Conservation (phyloP, 2,113 vertebrate genomes). For the Colius striatus region DNA sequence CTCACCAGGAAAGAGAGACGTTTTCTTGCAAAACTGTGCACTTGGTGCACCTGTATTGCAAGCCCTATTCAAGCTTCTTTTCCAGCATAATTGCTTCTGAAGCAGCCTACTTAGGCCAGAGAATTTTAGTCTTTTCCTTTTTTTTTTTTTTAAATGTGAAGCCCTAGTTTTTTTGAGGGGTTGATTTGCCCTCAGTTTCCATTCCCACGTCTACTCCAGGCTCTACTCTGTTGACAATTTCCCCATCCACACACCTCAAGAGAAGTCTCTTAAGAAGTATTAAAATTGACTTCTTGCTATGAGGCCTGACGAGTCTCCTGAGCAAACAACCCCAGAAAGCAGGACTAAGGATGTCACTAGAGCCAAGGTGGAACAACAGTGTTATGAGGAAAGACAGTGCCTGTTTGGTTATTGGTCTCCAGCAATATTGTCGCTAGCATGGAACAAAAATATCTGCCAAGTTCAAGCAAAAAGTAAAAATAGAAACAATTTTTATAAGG, state of each 20-base stretch:
- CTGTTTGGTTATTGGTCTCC: background rate
- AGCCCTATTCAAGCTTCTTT: background rate
- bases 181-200: constrained; percentile 4
- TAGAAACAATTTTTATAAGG: accelerated
- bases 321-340: background rate
- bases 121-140: background rate
- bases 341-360: background rate
- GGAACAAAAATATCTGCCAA: background rate
- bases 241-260: background rate
- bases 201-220: background rate
- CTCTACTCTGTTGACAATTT: constrained; percentile 7
- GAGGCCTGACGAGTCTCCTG: background rate
- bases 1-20: background rate
- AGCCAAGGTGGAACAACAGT: background rate
- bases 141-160: background rate
- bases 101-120: background rate
- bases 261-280: background rate
- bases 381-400: background rate
- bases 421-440: background rate
- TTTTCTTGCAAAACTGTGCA: background rate
- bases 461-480: background rate
- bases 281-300: constrained; percentile 15
- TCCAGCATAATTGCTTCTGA: background rate
- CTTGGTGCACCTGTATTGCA: background rate
- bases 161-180: background rate